phyloP scores from a whole-genome alignment of 2,888 invertebrate genomes.

The Apotomis betuletana region DNA sequence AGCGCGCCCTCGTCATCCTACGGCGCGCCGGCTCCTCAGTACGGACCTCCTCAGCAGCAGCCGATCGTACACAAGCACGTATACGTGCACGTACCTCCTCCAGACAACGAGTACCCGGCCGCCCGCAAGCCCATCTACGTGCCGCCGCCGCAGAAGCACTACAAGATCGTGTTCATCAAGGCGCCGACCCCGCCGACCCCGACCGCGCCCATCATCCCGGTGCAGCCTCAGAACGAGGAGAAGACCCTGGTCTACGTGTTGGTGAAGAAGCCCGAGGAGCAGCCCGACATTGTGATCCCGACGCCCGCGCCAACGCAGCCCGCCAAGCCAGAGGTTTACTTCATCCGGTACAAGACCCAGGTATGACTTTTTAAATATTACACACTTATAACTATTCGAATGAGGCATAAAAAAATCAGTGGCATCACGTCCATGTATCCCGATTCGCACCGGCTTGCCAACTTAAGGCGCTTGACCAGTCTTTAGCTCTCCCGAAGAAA shows the following conservation, averaged over 20 bases:
- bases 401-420: too few species aligned
- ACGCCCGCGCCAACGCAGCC: conserved; percentile 93
- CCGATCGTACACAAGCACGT: conserved; percentile 95
- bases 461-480: too few species aligned
- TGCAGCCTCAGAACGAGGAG: conserved; percentile 93
- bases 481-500: too few species aligned
- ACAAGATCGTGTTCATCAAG: conserved; percentile 93
- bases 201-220: conserved; percentile 84
- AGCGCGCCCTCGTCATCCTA: conserved; percentile 71
- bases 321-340: conserved; percentile 94
- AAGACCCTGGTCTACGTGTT: conserved; percentile 94
- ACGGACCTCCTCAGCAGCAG: conserved; percentile 88
- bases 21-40: conserved; percentile 84
- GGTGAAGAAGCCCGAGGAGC: conserved; percentile 94
- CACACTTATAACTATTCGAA: too few species aligned
- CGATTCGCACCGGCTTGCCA: too few species aligned
- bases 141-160: conserved; percentile 89
- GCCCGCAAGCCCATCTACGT: conserved; percentile 83
- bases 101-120: conserved; percentile 90
- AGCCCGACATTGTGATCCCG: conserved; percentile 90
- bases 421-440: too few species aligned
- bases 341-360: conserved; percentile 94
- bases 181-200: conserved; percentile 86
- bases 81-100: conserved; percentile 95
- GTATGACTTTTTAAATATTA: conserved; percentile 64